A percentile compares a stretch with the other conserved stretches of the same genome.
Conservation (phyloP, 2,888 invertebrate species). For the Polydesmus complanatus region DNA sequence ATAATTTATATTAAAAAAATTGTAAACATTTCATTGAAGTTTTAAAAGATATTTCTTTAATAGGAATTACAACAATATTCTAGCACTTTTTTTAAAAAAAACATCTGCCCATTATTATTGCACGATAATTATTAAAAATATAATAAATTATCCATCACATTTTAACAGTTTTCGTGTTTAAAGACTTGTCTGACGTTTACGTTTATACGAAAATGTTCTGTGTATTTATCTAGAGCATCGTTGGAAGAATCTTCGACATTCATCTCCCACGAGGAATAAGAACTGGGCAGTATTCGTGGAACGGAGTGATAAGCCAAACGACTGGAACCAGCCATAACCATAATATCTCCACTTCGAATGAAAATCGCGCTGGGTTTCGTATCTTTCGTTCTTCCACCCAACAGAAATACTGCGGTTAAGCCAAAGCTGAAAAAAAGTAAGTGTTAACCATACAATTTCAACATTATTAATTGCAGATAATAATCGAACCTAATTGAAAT, state of each 20-base stretch:
- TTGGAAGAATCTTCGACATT: too few relatives aligned
- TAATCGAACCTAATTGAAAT: slow-evolving; percentile 63
- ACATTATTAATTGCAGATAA: slow-evolving; percentile 2
- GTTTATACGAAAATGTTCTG: slow-evolving; percentile 67
- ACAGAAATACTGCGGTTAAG: slow-evolving; percentile 81
- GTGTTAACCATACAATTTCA: background rate
- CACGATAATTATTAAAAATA: too few relatives aligned
- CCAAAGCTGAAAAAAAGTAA: slow-evolving; percentile 62
- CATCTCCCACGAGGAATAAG: slow-evolving; percentile 31
- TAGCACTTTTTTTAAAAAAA: too few relatives aligned
- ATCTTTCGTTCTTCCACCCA: slow-evolving; percentile 63
- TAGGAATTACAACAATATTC: too few relatives aligned
- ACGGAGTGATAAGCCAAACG: slow-evolving; percentile 86
- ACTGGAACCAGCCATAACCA: slow-evolving; percentile 74
- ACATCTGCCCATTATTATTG: too few relatives aligned
- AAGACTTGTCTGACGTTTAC: slow-evolving; percentile 87
- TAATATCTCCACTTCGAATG: slow-evolving; percentile 75
- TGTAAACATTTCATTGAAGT: too few relatives aligned
- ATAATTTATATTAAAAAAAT: too few relatives aligned
- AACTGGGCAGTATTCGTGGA: slow-evolving; percentile 67
- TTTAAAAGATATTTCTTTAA: too few relatives aligned
- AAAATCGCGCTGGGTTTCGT: slow-evolving; percentile 44
- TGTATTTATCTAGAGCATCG: slow-evolving; percentile 40
- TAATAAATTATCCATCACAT: too few relatives aligned
- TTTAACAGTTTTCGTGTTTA: slow-evolving; percentile 9